phyloP scores from a whole-genome alignment of 2,113 vertebrate genomes.

The Mastomys coucha region DNA sequence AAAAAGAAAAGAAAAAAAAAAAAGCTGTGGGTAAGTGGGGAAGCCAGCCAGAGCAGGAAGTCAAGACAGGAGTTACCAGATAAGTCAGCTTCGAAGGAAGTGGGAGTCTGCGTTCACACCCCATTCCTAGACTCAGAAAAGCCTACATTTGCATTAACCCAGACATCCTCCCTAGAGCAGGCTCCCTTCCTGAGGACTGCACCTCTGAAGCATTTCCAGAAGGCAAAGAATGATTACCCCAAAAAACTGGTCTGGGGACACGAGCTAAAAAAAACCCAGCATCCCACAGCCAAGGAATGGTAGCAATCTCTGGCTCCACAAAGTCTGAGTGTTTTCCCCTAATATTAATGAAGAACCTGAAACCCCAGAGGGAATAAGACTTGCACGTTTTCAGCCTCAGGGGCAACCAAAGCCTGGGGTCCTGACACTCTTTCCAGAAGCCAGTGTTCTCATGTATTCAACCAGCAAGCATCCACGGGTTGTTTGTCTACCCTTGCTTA shows the following conservation, averaged over 20 bases:
- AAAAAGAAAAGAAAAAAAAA: not conserved
- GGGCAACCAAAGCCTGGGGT: not conserved
- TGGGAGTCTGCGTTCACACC: not conserved
- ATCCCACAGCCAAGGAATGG: not conserved
- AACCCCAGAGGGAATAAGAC: not conserved
- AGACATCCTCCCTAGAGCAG: not conserved
- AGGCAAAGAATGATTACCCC: not conserved
- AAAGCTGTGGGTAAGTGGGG: not conserved
- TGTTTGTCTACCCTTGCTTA: not conserved
- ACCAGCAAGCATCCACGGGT: rapidly evolving
- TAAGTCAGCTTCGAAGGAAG: not conserved
- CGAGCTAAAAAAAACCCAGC: not conserved
- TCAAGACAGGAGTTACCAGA: not conserved
- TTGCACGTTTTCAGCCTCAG: not conserved
- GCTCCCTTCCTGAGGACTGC: not conserved
- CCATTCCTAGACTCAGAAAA: not conserved
- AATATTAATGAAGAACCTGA: not conserved
- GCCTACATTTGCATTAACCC: not conserved
- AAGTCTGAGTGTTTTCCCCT: not conserved
- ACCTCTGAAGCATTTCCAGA: not conserved
- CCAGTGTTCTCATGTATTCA: not conserved
- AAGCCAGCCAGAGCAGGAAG: not conserved
- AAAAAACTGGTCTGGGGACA: not conserved
- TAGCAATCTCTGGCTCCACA: not conserved
- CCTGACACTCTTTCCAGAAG: not conserved